phyloP scores from a whole-genome alignment of 2,113 vertebrate genomes.

The Marcusenius ussheri region DNA sequence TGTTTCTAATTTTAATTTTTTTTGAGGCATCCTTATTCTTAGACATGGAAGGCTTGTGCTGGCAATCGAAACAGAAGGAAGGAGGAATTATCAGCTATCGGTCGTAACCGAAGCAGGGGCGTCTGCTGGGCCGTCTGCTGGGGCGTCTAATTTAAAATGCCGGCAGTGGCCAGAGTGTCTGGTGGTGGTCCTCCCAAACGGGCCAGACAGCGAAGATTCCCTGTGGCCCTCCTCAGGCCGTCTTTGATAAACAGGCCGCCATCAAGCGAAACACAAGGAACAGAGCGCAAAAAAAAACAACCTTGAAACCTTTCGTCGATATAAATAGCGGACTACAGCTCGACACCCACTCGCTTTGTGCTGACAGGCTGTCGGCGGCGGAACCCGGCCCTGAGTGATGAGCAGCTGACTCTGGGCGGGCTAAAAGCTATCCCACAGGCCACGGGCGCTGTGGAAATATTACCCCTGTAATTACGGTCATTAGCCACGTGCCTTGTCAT shows the following conservation, averaged over 20 bases:
- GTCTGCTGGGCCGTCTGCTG: neutral
- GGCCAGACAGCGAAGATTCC: constrained; percentile 13
- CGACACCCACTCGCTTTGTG: constrained; percentile 30
- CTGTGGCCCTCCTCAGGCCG: constrained; percentile 3
- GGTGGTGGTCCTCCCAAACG: neutral
- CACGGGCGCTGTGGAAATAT: constrained; percentile 29
- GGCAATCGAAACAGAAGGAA: neutral
- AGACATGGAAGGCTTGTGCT: neutral
- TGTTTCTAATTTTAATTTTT: neutral
- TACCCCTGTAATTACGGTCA: constrained; percentile 38
- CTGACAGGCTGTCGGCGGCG: constrained; percentile 27
- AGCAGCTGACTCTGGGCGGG: constrained; percentile 29
- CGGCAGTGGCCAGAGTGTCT: neutral
- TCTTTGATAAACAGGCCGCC: constrained; percentile 16
- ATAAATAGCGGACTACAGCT: constrained; percentile 33
- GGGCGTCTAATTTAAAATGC: neutral
- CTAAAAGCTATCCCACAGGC: constrained; percentile 29
- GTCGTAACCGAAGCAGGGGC: neutral
- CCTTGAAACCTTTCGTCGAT: constrained; percentile 18
- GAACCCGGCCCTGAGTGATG: constrained; percentile 24
- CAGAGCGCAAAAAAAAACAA: neutral
- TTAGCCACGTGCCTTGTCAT: constrained; percentile 31
- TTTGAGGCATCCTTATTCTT: neutral
- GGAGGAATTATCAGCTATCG: neutral
- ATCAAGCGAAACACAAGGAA: neutral